Evolutionary conservation across 2,113 vertebrate genomes (phyloP), one percentile per base, ranked within the genome.

Genomic region (Cyanoderma ruficeps): DNA sequence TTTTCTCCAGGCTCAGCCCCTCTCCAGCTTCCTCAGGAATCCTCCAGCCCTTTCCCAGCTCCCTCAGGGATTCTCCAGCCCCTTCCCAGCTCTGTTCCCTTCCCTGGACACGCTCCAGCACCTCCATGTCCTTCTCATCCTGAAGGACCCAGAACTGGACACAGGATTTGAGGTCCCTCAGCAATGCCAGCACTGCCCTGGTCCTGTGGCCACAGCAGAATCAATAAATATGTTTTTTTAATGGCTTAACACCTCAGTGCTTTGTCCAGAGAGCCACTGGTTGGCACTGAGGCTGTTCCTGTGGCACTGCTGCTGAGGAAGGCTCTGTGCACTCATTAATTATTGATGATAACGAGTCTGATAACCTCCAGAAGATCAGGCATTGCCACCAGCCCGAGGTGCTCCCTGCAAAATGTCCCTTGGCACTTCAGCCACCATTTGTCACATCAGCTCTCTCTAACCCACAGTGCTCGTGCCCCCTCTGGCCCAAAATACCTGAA

Each of bases 401-500:
- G 35, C 11, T 63, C 11, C 28, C 70, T 67, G 50, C 59, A 33
- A 77, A 57, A 50, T 39, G 24, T 10, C 47, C 70, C 13, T 0
- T 17, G 71, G 33, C 37, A 15, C 17, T 46, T 31, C 37, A 67
- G 65, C 37, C 71, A 31, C 24, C 2, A 0, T 14, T 6, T 49
- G 22, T 65, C 31, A 21, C 42, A 11, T 24, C 59, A 63, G 20
- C 20, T 79, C 47, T 11, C 47, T 49, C 8, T 3, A 15, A 86
- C 17, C 35, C 15, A 1, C 9, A 18, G 11, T 8, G 30, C 30
- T 78, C 1, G 0, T 52, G 25, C 8, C 8, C 8, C 25, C 30
- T 9, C 21, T 11, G 24, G 56, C 59, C 39, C 33, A 8, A 95
- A 75, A 28, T 9, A 20, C 10, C 69, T 24, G 28, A 70, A 77